These are phyloP conservation scores for Pseudorectes ferrugineus DNA, from an alignment of 2,113 vertebrate genomes.

Conservation along the genomic window DNA sequence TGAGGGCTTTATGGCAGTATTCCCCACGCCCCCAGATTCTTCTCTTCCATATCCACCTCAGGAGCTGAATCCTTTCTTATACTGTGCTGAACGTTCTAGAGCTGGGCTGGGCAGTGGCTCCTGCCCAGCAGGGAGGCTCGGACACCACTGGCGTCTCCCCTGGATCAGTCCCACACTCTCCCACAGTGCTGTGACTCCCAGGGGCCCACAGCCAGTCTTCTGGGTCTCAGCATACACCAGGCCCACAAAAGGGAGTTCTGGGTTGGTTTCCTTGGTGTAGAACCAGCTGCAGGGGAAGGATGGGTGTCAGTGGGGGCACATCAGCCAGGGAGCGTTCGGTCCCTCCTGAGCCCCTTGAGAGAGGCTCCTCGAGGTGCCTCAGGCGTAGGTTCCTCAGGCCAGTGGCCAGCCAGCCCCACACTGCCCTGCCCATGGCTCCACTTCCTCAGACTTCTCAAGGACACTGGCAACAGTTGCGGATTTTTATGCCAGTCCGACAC, in stretches of 20 bases:
- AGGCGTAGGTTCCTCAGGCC: too few species aligned
- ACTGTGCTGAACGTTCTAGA: fast-evolving
- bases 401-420: fast-evolving
- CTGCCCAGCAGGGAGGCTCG: fast-evolving
- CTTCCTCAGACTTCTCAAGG: fast-evolving
- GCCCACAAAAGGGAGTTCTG: fast-evolving
- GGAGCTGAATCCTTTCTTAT: background rate
- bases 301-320: fast-evolving
- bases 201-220: fast-evolving
- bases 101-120: background rate
- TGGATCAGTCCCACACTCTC: background rate
- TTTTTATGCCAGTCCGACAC: fast-evolving
- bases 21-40: fast-evolving
- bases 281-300: background rate
- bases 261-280: background rate
- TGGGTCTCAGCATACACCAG: background rate
- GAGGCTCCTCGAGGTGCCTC: background rate
- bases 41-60: background rate
- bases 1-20: background rate
- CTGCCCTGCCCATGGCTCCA: background rate
- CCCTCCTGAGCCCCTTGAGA: background rate
- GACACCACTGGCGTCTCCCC: fast-evolving
- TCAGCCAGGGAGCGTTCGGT: fast-evolving
- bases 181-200: background rate
- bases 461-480: fast-evolving